These are phyloP conservation scores for Tridacna gigas DNA, from an alignment of 2,888 invertebrate genomes.

Conservation along the genomic window DNA sequence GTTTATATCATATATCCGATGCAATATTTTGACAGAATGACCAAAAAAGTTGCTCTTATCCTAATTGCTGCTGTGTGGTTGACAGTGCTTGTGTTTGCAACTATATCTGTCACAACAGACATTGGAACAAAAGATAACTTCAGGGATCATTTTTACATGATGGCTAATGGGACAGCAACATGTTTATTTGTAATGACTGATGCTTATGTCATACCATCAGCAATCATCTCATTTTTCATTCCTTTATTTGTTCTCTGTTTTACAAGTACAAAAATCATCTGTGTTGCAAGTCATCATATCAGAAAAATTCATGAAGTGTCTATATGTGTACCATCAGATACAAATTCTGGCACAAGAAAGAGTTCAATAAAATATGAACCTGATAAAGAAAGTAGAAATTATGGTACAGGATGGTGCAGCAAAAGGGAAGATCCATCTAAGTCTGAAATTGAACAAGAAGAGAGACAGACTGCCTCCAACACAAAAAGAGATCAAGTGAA, in stretches of 20 bases:
- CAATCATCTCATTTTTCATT: conserved; percentile 64
- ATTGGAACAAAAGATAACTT: conserved; percentile 56
- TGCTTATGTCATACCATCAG: conserved; percentile 59
- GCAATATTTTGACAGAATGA: conserved; percentile 64
- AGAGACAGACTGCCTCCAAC: background rate
- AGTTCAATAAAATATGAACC: background rate
- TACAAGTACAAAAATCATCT: conserved; percentile 66
- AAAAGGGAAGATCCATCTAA: background rate
- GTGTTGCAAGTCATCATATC: conserved; percentile 67
- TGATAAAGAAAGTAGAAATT: background rate
- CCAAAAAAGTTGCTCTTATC: conserved; percentile 43
- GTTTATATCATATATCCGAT: conserved; percentile 70
- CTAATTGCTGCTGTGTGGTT: conserved; percentile 65
- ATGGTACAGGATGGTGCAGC: background rate
- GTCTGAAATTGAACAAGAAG: background rate
- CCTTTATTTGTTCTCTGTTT: conserved; percentile 70
- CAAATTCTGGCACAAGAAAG: conserved; percentile 26
- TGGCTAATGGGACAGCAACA: conserved; percentile 40
- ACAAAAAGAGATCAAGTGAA: too few species aligned
- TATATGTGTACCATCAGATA: conserved; percentile 17
- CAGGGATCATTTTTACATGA: conserved; percentile 45
- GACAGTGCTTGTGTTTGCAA: conserved; percentile 61
- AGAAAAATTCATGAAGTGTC: conserved; percentile 53
- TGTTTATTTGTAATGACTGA: conserved; percentile 71
- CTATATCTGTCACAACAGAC: conserved; percentile 60